phyloP scores from a whole-genome alignment of 2,113 vertebrate species.

The Scalopus aquaticus region DNA sequence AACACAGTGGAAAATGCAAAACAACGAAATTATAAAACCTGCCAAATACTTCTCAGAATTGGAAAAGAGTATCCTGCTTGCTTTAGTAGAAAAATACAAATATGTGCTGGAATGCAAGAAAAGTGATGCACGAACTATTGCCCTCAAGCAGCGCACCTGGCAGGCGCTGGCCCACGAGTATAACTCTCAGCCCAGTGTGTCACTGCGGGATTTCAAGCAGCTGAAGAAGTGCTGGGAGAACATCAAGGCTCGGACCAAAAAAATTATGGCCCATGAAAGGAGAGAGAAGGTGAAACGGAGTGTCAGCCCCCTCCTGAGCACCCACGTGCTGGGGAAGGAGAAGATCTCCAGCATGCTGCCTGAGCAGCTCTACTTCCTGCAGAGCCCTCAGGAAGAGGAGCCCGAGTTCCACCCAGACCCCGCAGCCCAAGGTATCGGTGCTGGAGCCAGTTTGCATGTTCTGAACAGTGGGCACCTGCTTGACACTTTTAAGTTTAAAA shows the following conservation, averaged over 20 bases:
- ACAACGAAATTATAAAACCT: slow-evolving; percentile 90
- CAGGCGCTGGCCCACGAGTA: slow-evolving; percentile 89
- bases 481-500: background rate
- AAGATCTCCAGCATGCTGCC: slow-evolving; percentile 88
- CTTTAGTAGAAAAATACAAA: slow-evolving; percentile 89
- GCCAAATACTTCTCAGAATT: slow-evolving; percentile 91
- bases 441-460: background rate
- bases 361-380: slow-evolving; percentile 89
- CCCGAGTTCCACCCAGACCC: slow-evolving; percentile 86
- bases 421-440: slow-evolving; percentile 84
- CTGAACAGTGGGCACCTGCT: background rate
- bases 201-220: slow-evolving; percentile 89
- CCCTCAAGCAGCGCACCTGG: slow-evolving; percentile 90
- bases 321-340: slow-evolving; percentile 87
- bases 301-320: slow-evolving; percentile 86
- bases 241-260: slow-evolving; percentile 92
- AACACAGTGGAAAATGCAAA: slow-evolving; percentile 89
- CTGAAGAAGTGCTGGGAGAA: slow-evolving; percentile 92
- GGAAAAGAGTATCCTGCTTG: slow-evolving; percentile 89
- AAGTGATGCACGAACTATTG: slow-evolving; percentile 89
- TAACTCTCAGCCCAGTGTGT: slow-evolving; percentile 89
- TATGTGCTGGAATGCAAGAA: slow-evolving; percentile 90
- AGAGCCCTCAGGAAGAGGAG: slow-evolving; percentile 87
- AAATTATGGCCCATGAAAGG: slow-evolving; percentile 90
- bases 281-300: slow-evolving; percentile 89